Conservation (phyloP, 2,113 vertebrate genomes). For the Condylura cristata region DNA sequence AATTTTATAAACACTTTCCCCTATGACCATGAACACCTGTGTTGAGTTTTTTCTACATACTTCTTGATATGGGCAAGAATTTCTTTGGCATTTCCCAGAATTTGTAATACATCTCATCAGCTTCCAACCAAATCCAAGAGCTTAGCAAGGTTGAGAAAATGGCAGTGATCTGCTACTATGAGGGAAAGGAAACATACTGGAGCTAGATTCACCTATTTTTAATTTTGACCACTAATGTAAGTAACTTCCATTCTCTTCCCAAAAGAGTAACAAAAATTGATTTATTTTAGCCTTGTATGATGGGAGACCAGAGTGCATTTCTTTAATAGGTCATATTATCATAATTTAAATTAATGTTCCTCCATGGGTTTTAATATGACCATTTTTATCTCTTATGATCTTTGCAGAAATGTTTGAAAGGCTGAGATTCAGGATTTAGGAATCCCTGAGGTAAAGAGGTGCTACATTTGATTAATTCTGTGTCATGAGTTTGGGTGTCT, state of each 20-base stretch:
- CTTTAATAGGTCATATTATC: constrained; percentile 79
- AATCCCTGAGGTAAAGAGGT: constrained; percentile 68
- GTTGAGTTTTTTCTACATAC: not conserved
- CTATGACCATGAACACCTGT: not conserved
- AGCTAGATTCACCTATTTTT: constrained; percentile 24
- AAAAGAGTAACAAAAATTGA: constrained; percentile 67
- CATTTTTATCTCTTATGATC: constrained; percentile 74
- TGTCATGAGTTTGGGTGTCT: constrained; percentile 48
- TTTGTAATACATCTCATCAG: not conserved
- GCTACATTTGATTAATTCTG: constrained; percentile 71
- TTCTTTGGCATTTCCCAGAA: constrained; percentile 4
- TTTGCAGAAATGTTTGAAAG: constrained; percentile 74
- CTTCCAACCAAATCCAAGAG: not conserved
- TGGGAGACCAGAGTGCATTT: constrained; percentile 61
- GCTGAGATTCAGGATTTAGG: constrained; percentile 53
- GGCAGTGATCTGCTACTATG: not conserved
- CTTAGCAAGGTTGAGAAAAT: not conserved
- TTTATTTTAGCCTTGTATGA: constrained; percentile 56
- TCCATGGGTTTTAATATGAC: constrained; percentile 62
- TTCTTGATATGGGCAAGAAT: not conserved
- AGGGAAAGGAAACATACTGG: not conserved
- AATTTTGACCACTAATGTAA: constrained; percentile 36
- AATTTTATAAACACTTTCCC: not conserved
- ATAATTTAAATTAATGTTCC: constrained; percentile 79
- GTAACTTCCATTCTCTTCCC: constrained; percentile 50